These are phyloP conservation scores for Hyperoplus lanceolatus DNA, from an alignment of 2,797 vertebrate species.

Conservation along the genomic window DNA sequence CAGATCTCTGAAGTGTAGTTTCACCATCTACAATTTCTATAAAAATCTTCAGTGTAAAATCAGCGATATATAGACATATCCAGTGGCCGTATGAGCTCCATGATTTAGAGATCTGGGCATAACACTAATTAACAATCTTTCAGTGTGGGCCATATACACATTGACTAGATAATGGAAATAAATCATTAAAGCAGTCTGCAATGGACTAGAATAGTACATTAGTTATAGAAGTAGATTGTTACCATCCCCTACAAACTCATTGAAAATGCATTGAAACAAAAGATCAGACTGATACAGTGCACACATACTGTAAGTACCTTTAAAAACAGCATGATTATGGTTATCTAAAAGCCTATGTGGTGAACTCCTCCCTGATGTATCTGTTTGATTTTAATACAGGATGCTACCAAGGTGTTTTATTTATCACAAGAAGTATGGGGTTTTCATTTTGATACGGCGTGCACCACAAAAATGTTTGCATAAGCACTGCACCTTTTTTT, in stretches of 20 bases:
- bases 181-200: conserved; percentile 29
- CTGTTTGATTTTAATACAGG: conserved; percentile 14
- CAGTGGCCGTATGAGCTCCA: conserved; percentile 27
- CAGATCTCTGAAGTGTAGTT: background rate
- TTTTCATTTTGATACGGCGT: conserved; percentile 7
- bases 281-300: background rate
- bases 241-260: conserved; percentile 9
- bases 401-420: conserved; percentile 21
- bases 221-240: conserved; percentile 13
- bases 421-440: conserved; percentile 10
- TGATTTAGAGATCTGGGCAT: conserved; percentile 52
- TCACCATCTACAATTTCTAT: background rate
- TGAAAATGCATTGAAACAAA: conserved; percentile 2
- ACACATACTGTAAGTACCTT: conserved; percentile 12
- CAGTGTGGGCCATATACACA: conserved; percentile 32
- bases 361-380: conserved; percentile 7
- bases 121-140: conserved; percentile 51
- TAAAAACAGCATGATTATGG: conserved; percentile 12
- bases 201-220: conserved; percentile 4
- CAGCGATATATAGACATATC: conserved; percentile 4
- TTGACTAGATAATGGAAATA: conserved; percentile 37
- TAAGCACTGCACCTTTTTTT: background rate
- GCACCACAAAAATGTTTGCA: background rate
- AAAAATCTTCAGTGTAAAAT: conserved; percentile 24
- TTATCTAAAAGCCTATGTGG: background rate